Evolutionary conservation across 2,797 vertebrate species (phyloP), one percentile per base, ranked within the genome.

Genomic region (Lagocephalus sceleratus): DNA sequence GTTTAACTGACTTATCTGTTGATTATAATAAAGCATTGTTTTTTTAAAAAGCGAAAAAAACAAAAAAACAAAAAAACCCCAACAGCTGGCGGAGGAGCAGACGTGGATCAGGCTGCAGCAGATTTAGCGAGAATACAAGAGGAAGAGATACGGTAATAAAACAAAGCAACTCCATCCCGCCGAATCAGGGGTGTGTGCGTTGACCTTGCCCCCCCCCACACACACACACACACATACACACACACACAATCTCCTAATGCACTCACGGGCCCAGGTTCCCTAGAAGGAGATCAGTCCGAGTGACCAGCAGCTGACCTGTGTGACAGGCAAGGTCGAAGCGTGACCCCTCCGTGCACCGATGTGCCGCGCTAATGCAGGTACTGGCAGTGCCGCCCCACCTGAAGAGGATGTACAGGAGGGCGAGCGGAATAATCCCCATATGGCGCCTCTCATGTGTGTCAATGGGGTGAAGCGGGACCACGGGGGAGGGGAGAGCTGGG

Each of bases 331-430:
- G 63, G 81, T 81, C 65, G 71, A 59, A 50, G 43, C 11, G 29
- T 57, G 63, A 71, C 65, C 73, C 52, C 72, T 58, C n/a, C 23
- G 53, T 58, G 53, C 45, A 54, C 54, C 3, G 54, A 60, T 58
- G 70, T 66, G 67, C 57, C 25, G 25, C 56, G 68, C 74, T 82
- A 77, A 73, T 75, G 62, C 79, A 71, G 68, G 66, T 70, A 65
- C 67, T 79, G 79, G 78, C 78, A 82, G 69, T 70, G 61, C 83
- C 60, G 45, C 11, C 14, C 32, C 14, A 35, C 60, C 60, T 65
- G 51, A 76, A 73, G 76, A 86, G 85, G 84, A 89, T 86, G 69
- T 86, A 71, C 76, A 74, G 68, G 20, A 70, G 51, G 68, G 57
- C 52, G 73, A 73, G 71, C 62, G 68, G 66, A 78, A 68, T 85